Conservation (phyloP, 2,797 vertebrate species). For the Melopsittacus undulatus region DNA sequence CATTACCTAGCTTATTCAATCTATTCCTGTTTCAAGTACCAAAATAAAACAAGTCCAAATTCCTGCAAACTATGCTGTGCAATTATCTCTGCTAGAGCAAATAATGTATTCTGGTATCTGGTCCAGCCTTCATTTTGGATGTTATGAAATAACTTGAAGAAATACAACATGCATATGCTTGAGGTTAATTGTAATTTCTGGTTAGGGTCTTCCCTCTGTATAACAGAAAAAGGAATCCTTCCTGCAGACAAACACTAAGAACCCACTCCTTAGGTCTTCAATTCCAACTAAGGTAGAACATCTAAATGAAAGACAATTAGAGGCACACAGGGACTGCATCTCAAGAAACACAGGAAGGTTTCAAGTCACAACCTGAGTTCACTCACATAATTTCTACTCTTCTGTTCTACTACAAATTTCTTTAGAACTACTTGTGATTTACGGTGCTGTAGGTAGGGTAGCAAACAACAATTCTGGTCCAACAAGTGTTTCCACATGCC, state of each 20-base stretch:
- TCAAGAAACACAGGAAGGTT: not conserved
- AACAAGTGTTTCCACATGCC: rapidly evolving
- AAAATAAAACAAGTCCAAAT: conserved; percentile 29
- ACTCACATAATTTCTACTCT: not conserved
- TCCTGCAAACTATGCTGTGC: not conserved
- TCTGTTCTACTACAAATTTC: not conserved
- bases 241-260: not conserved
- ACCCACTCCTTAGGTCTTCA: not conserved
- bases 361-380: not conserved
- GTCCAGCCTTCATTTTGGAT: not conserved
- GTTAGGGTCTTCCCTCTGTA: not conserved
- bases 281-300: not conserved
- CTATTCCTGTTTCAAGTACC: not conserved
- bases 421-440: not conserved
- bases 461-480: not conserved
- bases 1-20: not conserved
- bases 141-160: not conserved
- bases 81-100: conserved; percentile 29
- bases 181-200: not conserved
- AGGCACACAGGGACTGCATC: not conserved
- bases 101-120: not conserved
- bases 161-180: not conserved
- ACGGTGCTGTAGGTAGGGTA: not conserved
- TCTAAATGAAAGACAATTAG: not conserved
- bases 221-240: not conserved